Base-by-base conservation (phyloP, 92 coral and sea anemone species). In the Pocillopora grandis region DNA sequence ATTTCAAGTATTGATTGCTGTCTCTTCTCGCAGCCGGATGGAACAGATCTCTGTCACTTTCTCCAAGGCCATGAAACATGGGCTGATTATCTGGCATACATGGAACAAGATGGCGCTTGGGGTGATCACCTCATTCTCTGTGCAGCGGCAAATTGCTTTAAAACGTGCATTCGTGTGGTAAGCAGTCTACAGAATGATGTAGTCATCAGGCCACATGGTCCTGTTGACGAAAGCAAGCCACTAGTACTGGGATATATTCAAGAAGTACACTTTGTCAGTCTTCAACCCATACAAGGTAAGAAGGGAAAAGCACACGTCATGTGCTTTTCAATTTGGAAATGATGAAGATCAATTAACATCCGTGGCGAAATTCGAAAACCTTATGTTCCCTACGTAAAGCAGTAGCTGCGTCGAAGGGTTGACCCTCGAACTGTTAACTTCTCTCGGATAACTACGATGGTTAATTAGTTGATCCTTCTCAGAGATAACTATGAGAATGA, bases 221-320 rank as follows among this genome's bases (percentile, higher is more conserved):
- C 17, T 16, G 65, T 75, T 1, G 33, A 10, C 8, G 21, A 75
- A 62, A 35, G 20, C 75, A 75, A 55, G 17, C 79, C 79, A 12
- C 62, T 75, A 9, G 79, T 75, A 12, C 33, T 75, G 79, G 79
- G 79, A 48, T 66, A 75, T 63, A 4, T 75, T 75, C 75, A 62
- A 0, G 31, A 27, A 1, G 31, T 27, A 27, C 31, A 27, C 27
- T 27, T 0, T 27, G 27, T 27, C 19, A 62, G 66, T 62, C 66
- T 62, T 62, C n/a, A 16, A 62, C 66, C 66, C 66, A 62, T 17
- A 62, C n/a, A 62, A 62, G 66, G 66, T 62, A 62, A 62, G 52
- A 42, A 42, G 4, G 52, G 52, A 42, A 27, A 42, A 42, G 52
- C 8, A 42, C 52, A 42, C 5, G 4, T 3, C 52, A 42, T 8